phyloP scores from a whole-genome alignment of 2,113 vertebrate species.

The Hiodon tergisus region DNA sequence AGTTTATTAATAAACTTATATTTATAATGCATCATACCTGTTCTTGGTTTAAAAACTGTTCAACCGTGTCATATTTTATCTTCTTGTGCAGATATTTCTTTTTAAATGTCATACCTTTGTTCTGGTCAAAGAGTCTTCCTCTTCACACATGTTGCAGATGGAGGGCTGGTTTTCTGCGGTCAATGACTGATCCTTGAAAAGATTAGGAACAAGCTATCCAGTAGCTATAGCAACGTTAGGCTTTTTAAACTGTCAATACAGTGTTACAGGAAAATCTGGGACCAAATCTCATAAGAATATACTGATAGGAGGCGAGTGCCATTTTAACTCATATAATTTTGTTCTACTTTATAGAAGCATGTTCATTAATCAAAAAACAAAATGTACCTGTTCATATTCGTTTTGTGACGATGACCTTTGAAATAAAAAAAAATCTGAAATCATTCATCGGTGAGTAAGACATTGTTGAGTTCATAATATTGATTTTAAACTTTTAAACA shows the following conservation, averaged over 20 bases:
- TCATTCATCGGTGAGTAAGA: not conserved
- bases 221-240: no score
- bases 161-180: constrained; percentile 41
- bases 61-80: not conserved
- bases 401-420: constrained; percentile 54
- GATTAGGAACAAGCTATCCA: not conserved
- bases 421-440: not conserved
- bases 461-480: not conserved
- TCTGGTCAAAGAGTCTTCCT: constrained; percentile 57
- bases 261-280: no score
- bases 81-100: no score
- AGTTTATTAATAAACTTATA: not conserved
- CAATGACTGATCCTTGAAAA: constrained; percentile 54
- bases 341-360: no score
- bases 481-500: no score
- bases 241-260: no score
- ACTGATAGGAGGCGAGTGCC: not conserved
- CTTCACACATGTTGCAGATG: constrained; percentile 71
- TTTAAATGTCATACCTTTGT: constrained; percentile 62
- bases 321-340: not conserved
- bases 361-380: not conserved
- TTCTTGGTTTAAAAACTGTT: not conserved
- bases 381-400: constrained; percentile 56
- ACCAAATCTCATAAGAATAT: no score
- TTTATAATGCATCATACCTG: not conserved